Conservation (phyloP, 2,113 vertebrate genomes). For the Falcunculus frontatus region DNA sequence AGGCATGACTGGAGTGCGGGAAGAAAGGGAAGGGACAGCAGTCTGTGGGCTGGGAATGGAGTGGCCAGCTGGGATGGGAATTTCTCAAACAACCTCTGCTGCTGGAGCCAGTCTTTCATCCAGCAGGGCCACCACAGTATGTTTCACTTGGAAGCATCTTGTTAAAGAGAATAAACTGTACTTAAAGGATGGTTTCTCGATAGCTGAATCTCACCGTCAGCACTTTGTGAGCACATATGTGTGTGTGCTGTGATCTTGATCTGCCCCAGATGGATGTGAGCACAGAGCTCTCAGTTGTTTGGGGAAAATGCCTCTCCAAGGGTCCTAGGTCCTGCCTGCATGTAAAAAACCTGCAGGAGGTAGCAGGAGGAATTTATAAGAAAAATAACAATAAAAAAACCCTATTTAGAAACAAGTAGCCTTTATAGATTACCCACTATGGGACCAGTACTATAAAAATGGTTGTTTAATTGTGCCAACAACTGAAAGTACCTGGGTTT, state of each 20-base stretch:
- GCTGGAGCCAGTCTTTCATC: background rate
- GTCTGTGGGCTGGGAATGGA: background rate
- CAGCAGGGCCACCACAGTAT: background rate
- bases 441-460: background rate
- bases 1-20: fast-evolving
- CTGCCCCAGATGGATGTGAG: background rate
- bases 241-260: background rate
- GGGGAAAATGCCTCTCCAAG: background rate
- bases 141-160: background rate
- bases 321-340: background rate
- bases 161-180: background rate
- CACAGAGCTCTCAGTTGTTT: background rate
- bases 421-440: background rate
- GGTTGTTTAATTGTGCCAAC: background rate
- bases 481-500: background rate
- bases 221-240: background rate
- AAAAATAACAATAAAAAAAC: constrained; percentile 17
- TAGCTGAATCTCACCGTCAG: background rate
- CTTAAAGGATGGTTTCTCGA: background rate
- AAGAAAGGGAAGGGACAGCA: background rate
- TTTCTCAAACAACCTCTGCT: background rate
- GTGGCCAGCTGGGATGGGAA: background rate
- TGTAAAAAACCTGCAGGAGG: constrained; percentile 31
- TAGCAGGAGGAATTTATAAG: constrained; percentile 47
- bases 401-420: background rate